Conservation (phyloP, 2,113 vertebrate species). For the Cynocephalus volans region DNA sequence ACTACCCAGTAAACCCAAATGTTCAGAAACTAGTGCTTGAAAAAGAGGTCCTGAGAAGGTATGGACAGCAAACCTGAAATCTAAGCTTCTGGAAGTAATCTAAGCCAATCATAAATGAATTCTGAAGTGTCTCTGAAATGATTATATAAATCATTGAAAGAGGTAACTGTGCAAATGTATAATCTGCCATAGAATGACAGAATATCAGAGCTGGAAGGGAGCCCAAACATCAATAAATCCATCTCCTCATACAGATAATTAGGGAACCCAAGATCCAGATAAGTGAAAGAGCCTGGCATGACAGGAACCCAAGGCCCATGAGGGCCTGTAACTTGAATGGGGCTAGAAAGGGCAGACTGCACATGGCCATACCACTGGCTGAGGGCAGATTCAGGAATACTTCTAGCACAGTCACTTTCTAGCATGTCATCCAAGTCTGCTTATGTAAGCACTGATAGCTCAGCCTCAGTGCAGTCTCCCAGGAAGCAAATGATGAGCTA, state of each 20-base stretch:
- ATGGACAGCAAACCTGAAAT: neutral
- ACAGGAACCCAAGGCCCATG: neutral
- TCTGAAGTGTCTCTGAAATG: slow-evolving; percentile 40
- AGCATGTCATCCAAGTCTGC: neutral
- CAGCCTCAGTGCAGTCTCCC: neutral
- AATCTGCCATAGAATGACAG: neutral
- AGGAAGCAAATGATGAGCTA: neutral
- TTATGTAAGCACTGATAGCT: neutral
- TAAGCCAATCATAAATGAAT: neutral
- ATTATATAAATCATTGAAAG: neutral
- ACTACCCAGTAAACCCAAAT: neutral
- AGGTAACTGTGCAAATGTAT: neutral
- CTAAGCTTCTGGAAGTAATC: neutral
- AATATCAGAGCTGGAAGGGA: neutral
- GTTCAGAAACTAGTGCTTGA: neutral
- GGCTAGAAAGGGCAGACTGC: neutral
- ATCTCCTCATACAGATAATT: neutral
- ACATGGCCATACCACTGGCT: rapidly evolving
- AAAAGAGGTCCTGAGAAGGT: neutral
- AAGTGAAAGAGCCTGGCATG: neutral
- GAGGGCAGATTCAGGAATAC: neutral
- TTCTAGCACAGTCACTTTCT: neutral
- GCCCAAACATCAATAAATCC: neutral
- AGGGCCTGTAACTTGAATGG: neutral
- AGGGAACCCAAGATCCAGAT: neutral